Evolutionary conservation across 2,113 vertebrate genomes (phyloP), one percentile per base, ranked within the genome.

Genomic region (Chitala chitala): DNA sequence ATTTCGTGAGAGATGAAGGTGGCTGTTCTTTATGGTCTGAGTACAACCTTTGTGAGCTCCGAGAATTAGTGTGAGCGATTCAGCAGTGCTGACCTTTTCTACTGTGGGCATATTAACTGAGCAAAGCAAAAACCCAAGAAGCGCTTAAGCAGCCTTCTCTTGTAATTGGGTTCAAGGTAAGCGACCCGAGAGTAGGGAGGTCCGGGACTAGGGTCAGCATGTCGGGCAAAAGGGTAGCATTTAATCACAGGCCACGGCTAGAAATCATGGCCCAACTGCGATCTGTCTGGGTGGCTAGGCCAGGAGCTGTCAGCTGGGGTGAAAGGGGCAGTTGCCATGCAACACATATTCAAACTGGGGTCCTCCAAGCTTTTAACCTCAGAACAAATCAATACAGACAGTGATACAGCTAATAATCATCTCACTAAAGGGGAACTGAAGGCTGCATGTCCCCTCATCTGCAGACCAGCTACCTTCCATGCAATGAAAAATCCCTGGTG

Each of bases 81-180:
- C 86, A 86, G 88, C 89, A 85, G 85, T 53, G 82, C 86, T 83
- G 81, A 84, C 84, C 83, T 78, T 89, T 88, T 54, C 87, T 84
- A 78, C 80, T 24, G 5, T 83, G 68, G 81, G 82, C 82, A 87
- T 83, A 89, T 90, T 90, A 90, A 87, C 82, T 79, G 85, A 86
- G 84, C 85, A 80, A 85, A 86, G 80, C 86, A 59, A 66, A 63
- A 15, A 79, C 20, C 72, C 51, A 75, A 89, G 87, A 87, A 87
- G 87, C 82, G 80, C 86, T 88, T 87, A 90, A 89, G 86, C 90
- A 88, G 90, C 87, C 90, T 91, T 89, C 87, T 90, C 90, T 88
- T 91, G 91, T 92, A 91, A 92, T 92, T 92, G 90, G 86, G 90
- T 91, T 92, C 89, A 92, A 92, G 88, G 90, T 90, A 92, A 90